A percentile compares a stretch with the other conserved stretches of the same genome.
Conservation (phyloP, 2,113 vertebrate genomes). For the Calypte anna region DNA sequence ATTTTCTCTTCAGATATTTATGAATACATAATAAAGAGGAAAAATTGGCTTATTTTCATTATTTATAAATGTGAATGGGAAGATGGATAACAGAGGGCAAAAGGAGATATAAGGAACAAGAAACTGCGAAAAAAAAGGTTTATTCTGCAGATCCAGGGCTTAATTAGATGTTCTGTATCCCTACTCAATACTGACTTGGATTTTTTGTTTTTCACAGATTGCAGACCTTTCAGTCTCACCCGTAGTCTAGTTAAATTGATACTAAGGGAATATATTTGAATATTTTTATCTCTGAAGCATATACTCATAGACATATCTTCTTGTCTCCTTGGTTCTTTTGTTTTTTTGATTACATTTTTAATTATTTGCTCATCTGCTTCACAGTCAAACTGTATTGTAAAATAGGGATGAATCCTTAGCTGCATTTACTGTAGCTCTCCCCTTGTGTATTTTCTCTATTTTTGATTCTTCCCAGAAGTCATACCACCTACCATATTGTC, state of each 20-base stretch:
- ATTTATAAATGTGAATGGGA: neutral
- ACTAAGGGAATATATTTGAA: slow-evolving; percentile 24
- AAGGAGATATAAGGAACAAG: neutral
- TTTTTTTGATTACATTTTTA: neutral
- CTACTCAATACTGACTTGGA: neutral
- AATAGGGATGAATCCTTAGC: neutral
- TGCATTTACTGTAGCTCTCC: neutral
- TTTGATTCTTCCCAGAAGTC: neutral
- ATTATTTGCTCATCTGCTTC: neutral
- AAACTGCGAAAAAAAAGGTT: neutral
- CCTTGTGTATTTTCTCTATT: neutral
- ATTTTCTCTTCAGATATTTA: neutral
- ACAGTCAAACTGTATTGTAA: neutral
- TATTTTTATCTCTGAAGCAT: neutral
- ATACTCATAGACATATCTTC: neutral
- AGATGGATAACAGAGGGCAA: neutral
- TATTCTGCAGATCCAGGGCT: neutral
- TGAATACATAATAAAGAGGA: neutral
- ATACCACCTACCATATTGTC: neutral
- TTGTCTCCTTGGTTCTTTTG: neutral
- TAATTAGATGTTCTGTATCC: neutral
- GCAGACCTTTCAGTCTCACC: slow-evolving; percentile 32
- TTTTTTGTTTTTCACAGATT: slow-evolving; percentile 53
- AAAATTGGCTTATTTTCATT: neutral
- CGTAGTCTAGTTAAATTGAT: neutral